phyloP scores from a whole-genome alignment of 2,113 vertebrate genomes.

The Laterallus jamaicensis region DNA sequence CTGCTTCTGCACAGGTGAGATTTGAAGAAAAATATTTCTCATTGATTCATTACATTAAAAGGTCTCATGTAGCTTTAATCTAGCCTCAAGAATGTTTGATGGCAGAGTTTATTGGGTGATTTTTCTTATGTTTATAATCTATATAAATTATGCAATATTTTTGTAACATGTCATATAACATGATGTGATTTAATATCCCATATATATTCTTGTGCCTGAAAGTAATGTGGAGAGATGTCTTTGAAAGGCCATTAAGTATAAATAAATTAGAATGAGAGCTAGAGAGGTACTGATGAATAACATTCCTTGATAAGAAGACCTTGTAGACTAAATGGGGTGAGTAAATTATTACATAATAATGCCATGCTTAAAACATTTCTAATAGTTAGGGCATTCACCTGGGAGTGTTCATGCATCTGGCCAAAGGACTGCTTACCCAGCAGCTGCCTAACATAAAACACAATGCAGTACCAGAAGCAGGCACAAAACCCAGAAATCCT shows the following conservation, averaged over 20 bases:
- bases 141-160: slow-evolving; percentile 55
- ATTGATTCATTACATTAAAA: slow-evolving; percentile 31
- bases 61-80: background rate
- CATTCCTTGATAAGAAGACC: background rate
- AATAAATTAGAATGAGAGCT: slow-evolving; percentile 52
- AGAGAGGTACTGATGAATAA: slow-evolving; percentile 47
- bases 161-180: slow-evolving; percentile 35
- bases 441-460: background rate
- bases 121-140: slow-evolving; percentile 38
- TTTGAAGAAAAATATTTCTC: slow-evolving; percentile 7
- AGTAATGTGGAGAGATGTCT: slow-evolving; percentile 49
- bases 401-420: background rate
- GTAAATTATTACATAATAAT: slow-evolving; percentile 59
- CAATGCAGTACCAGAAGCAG: background rate
- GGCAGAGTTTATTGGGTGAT: background rate
- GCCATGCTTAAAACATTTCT: slow-evolving; percentile 32
- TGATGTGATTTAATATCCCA: slow-evolving; percentile 48
- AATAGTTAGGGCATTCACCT: slow-evolving; percentile 33
- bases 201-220: slow-evolving; percentile 36
- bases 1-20: background rate
- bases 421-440: background rate
- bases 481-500: background rate
- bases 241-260: slow-evolving; percentile 56
- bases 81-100: background rate
- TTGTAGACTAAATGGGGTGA: slow-evolving; percentile 5